Evolutionary conservation across 92 coral and sea anemone species (phyloP).

Genomic region (Bergia sp.): DNA sequence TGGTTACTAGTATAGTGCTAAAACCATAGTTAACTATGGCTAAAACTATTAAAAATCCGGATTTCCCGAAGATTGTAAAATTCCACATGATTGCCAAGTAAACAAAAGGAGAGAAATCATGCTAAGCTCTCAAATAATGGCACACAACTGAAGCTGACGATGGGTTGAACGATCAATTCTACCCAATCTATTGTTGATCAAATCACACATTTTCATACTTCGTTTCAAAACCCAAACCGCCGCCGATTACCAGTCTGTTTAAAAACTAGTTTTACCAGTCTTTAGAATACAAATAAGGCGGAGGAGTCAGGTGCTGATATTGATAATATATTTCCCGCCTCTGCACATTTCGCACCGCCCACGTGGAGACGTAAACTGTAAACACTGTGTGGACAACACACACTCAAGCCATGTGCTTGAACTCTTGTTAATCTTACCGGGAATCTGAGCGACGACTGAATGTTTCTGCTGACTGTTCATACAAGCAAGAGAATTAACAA

Average conservation of each 20-base stretch:
- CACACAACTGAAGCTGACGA: no score
- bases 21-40: no score
- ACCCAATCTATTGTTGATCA: no score
- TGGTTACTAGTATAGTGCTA: no score
- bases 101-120: no score
- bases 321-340: constrained; percentile 22
- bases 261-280: neutral
- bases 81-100: no score
- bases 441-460: neutral
- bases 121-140: no score
- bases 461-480: neutral
- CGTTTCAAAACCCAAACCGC: no score
- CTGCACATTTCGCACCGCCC: neutral
- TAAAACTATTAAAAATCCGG: no score
- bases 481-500: neutral
- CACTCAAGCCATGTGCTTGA: constrained; percentile 14
- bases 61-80: no score
- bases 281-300: neutral
- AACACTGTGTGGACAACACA: constrained; percentile 4
- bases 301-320: neutral
- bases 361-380: constrained; percentile 17
- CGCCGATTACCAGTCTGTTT: neutral
- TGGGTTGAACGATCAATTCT: no score
- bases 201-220: no score
- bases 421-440: neutral